phyloP scores from a whole-genome alignment of 2,797 vertebrate species.

The Bryconaethiops microstoma region DNA sequence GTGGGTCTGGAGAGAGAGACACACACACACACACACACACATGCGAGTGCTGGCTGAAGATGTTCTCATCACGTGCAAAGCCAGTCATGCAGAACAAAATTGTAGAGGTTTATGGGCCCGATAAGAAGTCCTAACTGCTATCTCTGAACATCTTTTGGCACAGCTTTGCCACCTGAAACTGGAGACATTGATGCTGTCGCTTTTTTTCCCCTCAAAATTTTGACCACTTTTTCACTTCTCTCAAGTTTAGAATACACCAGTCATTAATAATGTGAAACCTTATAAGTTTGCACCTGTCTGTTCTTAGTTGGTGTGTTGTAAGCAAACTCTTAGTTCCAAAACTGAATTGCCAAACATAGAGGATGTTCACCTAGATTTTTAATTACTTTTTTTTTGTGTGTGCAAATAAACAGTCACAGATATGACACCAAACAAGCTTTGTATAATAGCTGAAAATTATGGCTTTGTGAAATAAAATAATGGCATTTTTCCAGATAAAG shows the following conservation, averaged over 20 bases:
- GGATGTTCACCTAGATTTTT: background rate
- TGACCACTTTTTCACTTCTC: background rate
- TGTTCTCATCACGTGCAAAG: background rate
- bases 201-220: background rate
- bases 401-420: background rate
- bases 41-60: background rate
- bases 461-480: no score
- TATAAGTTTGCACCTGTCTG: no score
- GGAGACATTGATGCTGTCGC: background rate
- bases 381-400: background rate
- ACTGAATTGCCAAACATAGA: background rate
- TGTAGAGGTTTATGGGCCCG: constrained; percentile 1
- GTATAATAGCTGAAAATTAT: no score
- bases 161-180: constrained; percentile 3
- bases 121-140: constrained; percentile 3
- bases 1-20: background rate
- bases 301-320: no score
- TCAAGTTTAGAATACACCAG: no score
- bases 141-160: background rate
- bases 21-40: constrained; percentile 1
- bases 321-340: no score
- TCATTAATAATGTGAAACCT: no score
- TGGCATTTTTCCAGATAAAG: no score
- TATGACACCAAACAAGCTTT: no score
- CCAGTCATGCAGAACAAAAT: constrained; percentile 1